Evolutionary conservation across 2,797 vertebrate species (phyloP).

Genomic region (Mormyrops attenuatus): DNA sequence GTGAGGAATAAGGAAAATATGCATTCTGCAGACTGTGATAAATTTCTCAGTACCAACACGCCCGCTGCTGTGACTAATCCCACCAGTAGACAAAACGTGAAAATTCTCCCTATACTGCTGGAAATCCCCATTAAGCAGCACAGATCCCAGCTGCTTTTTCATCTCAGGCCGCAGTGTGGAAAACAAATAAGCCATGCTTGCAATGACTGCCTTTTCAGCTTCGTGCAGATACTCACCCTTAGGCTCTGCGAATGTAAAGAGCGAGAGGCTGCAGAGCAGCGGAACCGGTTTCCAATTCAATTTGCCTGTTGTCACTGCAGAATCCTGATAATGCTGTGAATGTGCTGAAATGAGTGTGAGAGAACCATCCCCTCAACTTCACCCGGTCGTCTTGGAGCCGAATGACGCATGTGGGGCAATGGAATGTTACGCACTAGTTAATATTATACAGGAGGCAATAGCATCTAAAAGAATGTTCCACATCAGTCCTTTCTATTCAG

Average conservation of each 20-base stretch:
- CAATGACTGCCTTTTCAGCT: not conserved
- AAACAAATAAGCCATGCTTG: not conserved
- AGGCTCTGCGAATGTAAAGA: not conserved
- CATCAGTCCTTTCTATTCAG: not conserved
- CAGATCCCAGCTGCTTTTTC: not conserved
- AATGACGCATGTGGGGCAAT: conserved; percentile 17
- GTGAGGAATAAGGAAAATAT: not conserved
- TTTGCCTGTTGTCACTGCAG: not conserved
- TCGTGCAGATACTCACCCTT: not conserved
- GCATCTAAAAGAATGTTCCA: not conserved
- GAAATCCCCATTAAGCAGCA: not conserved
- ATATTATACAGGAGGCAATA: conserved; percentile 4
- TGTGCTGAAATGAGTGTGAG: not conserved
- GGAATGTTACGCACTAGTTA: conserved; percentile 22
- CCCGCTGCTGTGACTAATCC: not conserved
- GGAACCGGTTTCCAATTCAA: not conserved
- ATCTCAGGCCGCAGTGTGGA: not conserved
- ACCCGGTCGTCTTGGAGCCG: not conserved
- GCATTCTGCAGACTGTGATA: not conserved
- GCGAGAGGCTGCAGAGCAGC: not conserved
- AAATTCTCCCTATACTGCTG: not conserved
- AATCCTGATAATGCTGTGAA: conserved; percentile 2
- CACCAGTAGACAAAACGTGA: not conserved
- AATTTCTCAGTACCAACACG: not conserved
- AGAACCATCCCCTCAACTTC: not conserved